Base-by-base conservation (phyloP, 2,888 invertebrate genomes). In the Parasteatoda lunata region DNA sequence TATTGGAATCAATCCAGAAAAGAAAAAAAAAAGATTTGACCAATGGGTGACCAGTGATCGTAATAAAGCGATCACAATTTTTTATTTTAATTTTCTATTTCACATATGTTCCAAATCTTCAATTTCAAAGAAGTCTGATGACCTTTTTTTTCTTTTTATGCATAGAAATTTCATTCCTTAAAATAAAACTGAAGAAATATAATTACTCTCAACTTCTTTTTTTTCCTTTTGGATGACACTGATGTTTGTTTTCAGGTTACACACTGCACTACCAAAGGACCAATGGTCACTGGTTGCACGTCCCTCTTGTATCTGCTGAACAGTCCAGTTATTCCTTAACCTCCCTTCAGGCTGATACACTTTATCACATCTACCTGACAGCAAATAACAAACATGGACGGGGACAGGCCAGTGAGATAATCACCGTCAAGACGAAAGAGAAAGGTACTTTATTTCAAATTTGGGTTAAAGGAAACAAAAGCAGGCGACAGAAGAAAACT, bases 211-310 rank as follows among this genome's bases (percentile, higher is more conserved):
- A 59, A 3, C n/a, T 30, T 59, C 8, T 54, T 54, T 59, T 59
- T n/a, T 59, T 59, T 4, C 1, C 1, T 59, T 59, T 59, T 30
- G 30, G 59, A 59, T 5, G 59, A 7, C 4, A 59, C n/a, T 13
- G n/a, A 54, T 54, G 4, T 13, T 59, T 78, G 47, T 70, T 83
- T 73, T 69, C 73, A 89, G 89, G 90, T 70, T 90, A 89, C 71
- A 88, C 89, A 1, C 54, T 90, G 15, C 89, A 89, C 30, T 90
- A 89, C 64, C 88, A 90, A 64, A 49, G 83, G 8, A 89, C 89
- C 7, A 85, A 51, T 9, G 89, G 89, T 1, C 84, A 88, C 47
- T 88, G 86, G 89, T 30, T 87, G 5, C 89, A 89, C 52, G 87
- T 89, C 0, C 89, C 89, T 3, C 30, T 89, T 3, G 84, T 89